Evolutionary conservation across 2,113 vertebrate genomes (phyloP).

Genomic region (Tretioscincus oriximinensis): DNA sequence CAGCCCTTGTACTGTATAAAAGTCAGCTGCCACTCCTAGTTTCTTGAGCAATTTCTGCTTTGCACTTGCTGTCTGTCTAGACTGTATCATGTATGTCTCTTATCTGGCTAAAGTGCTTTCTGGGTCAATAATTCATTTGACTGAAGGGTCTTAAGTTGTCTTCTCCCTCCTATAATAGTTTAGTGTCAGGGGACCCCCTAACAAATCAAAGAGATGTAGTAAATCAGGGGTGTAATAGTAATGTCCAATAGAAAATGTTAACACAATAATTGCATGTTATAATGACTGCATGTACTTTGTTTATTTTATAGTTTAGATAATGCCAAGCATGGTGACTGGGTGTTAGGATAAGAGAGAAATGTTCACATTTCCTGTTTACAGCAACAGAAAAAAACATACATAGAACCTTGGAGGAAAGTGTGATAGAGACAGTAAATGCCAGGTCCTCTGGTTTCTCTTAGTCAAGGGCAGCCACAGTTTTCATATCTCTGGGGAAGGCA

Average conservation of each 20-base stretch:
- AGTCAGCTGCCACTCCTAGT: background rate
- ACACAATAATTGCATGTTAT: background rate
- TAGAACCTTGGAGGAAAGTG: no score
- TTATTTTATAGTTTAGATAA: background rate
- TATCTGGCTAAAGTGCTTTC: background rate
- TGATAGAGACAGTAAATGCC: no score
- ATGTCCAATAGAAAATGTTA: background rate
- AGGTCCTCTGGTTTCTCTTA: no score
- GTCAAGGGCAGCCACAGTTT: no score
- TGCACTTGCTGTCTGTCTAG: background rate
- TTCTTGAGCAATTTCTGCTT: background rate
- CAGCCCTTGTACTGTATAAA: background rate
- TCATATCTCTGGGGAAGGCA: no score
- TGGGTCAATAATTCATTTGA: constrained; percentile 8
- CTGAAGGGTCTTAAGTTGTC: background rate
- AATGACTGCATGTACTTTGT: background rate
- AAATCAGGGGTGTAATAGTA: background rate
- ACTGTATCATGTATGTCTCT: background rate
- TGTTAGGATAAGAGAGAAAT: background rate
- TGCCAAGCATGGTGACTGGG: background rate
- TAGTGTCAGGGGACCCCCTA: background rate
- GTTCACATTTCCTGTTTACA: no score
- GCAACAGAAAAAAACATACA: no score
- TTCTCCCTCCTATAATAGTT: background rate
- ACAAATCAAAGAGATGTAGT: background rate